Base-by-base conservation (phyloP, 2,797 vertebrate species). In the Dicrostonyx torquatus region DNA sequence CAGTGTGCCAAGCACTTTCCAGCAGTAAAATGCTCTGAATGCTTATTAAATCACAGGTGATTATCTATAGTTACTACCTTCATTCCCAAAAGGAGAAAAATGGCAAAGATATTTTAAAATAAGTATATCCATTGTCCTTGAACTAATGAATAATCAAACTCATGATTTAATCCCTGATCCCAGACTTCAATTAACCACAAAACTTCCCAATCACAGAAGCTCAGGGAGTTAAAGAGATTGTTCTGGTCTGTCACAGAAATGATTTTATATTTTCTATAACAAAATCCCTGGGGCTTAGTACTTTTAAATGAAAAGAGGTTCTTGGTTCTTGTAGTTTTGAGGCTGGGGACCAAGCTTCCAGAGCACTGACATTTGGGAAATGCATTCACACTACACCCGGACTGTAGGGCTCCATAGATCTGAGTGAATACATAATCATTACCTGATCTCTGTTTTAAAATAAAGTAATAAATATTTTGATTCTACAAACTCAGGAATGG, bases 401-500 rank as follows among this genome's bases (percentile, higher is more conserved):
- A 55, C 53, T 37, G 40, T 20, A 80, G 22, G 31, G 18, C 15
- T 9, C 64, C 55, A 34, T 14, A 64, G 13, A 55, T 73, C 62
- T 88, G 34, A 86, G 11, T 29, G 31, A 12, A 14, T 80, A 4
- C 12, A 24, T 3, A 6, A 58, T 72, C n/a, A 77, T 84, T 70
- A 50, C 58, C 18, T 37, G 43, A 20, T 29, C 18, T 37, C 53
- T 87, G 6, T 60, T 83, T 73, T 92, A 94, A 37, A 45, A 6
- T 77, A 66, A 60, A 17, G 60, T 53, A 75, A 79, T 86, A n/a
- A 85, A 64, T 20, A 73, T 55, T 91, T 87, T 91, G 62, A 97
- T 87, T 76, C 70, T 87, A 72, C 29, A 73, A 45, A 72, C 62
- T 53, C 43, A 29, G 48, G 43, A 79, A 72, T 37, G 5, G 6